Evolutionary conservation across 1,140 invertebrate species (phyloP), one percentile per base, ranked within the genome.

Genomic region (Plectus sambesii): DNA sequence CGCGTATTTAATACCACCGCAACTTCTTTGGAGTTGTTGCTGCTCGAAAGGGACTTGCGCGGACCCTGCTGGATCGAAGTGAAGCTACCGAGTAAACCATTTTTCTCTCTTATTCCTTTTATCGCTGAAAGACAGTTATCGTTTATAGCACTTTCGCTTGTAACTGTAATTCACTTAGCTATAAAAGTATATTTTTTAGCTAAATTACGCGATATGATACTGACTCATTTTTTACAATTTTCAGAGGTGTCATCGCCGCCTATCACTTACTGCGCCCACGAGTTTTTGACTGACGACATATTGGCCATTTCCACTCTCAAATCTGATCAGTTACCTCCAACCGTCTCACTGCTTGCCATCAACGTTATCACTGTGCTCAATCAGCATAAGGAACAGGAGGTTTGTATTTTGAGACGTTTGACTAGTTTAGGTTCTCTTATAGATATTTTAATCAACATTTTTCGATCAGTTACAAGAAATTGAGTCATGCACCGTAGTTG

Each of bases 11-110:
- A 90, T 0, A 77, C 81, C 0, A 83, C 82, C 45, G 84, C 84
- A 5, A 82, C 82, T 51, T 78, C 82, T 15, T 69, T 97, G 39
- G 92, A 98, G 69, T 75, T 81, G n/a, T 79, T 97, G 26, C 69
- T 98, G 0, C 70, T 97, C 4, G 85, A 90, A 52, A 76, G 81
- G 40, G 87, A 85, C 66, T 82, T 97, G 17, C 94, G 89, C 73
- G 92, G 92, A 0, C 92, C 93, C 0, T 82, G 84, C 55, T 97
- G 92, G 93, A 63, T 97, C 9, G 82, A 90, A 59, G 72, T 96
- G 1, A 80, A 80, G 51, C 74, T 76, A 51, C 79, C 83, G 5
- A 70, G 71, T 72, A 60, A 68, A 69, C 40, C 23, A 23, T n/a
- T n/a, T n/a, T n/a, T n/a, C n/a, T n/a, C n/a, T n/a, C n/a, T n/a